Evolutionary conservation across 2,888 invertebrate species (phyloP), one percentile per base, ranked within the genome.

Genomic region (Amphipyra tragopoginis): DNA sequence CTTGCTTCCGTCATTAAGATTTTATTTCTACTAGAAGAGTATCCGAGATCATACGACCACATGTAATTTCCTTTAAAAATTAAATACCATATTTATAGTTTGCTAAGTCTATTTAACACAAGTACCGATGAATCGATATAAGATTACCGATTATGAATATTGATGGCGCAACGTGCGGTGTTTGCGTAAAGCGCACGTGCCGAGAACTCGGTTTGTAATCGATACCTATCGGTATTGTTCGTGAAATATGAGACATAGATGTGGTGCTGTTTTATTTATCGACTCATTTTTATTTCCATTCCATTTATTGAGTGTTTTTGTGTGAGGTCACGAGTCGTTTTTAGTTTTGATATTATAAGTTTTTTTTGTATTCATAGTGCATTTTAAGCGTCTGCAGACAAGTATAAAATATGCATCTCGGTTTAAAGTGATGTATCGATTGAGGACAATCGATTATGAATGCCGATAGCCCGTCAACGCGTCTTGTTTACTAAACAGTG

Each of bases 111-210:
- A 69, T 65, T 59, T 63, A 59, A 69, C 42, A 45, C 40, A 29
- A 49, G 47, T 42, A 62, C 53, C 64, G 61, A 76, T 78, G 77
- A 69, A 72, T 79, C 72, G 69, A 65, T 80, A 64, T 61, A 61
- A 65, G 71, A 80, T 71, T 67, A 78, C 67, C 64, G 66, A 76
- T 66, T 71, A 76, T 78, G 81, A 80, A 79, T 80, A 78, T 79
- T 78, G 65, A 79, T 80, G 54, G 44, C 40, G 29, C 43, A 56
- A 58, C 69, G 73, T 65, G 69, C 60, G 65, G 48, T 80, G 80
- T 77, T 65, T 77, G 72, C 64, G 56, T 52, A 50, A 64, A 56
- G 34, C 50, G 75, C 74, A 79, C 75, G 75, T 77, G 78, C 57
- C 60, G 58, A 58, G 50, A 26, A 9, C 63, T 55, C 56, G 60